Conservation (phyloP, 2,113 vertebrate species). For the Tetrao urogallus region DNA sequence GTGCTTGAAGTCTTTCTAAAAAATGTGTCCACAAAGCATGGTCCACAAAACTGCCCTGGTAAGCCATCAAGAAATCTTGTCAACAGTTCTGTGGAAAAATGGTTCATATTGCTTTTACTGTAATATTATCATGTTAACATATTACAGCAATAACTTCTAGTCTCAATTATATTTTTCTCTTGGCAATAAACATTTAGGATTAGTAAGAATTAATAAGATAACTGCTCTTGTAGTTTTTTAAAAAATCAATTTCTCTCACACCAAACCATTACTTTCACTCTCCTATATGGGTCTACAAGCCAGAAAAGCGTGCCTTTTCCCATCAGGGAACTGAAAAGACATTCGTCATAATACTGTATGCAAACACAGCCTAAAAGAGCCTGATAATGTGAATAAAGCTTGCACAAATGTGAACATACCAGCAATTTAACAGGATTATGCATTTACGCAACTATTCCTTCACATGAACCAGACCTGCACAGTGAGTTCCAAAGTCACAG, state of each 20-base stretch:
- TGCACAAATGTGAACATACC: not conserved
- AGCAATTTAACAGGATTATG: not conserved
- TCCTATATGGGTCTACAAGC: not conserved
- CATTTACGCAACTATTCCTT: not conserved
- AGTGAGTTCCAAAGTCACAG: not conserved
- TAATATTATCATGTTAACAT: not conserved
- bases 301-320: not conserved
- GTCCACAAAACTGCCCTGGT: not conserved
- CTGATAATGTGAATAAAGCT: conserved; percentile 5
- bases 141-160: not conserved
- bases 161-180: conserved; percentile 6
- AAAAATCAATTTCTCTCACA: not conserved
- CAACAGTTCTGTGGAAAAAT: not conserved
- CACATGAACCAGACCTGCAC: not conserved
- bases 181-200: not conserved
- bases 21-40: not conserved
- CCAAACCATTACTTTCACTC: not conserved
- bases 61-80: not conserved
- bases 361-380: conserved; percentile 10
- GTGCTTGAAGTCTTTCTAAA: not conserved
- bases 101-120: not conserved
- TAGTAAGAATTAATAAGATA: not conserved
- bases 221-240: not conserved
- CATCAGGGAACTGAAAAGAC: not conserved
- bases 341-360: not conserved